These are phyloP conservation scores for Griposia aprilina DNA, from an alignment of 2,888 invertebrate genomes.

Conservation along the genomic window DNA sequence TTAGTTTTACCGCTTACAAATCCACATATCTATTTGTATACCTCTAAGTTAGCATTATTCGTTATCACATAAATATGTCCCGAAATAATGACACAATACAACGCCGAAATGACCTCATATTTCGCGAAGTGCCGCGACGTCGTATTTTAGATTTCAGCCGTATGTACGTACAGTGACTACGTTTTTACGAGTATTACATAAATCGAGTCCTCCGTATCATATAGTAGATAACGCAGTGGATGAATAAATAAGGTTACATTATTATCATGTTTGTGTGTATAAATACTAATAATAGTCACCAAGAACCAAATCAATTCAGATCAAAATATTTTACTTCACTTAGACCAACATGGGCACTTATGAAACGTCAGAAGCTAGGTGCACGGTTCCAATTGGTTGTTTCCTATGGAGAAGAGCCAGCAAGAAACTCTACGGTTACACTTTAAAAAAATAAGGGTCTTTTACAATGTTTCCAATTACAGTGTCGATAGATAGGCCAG, in stretches of 20 bases:
- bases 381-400: no score
- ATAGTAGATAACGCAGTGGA: conserved; percentile 3
- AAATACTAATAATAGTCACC: not conserved
- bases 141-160: conserved; percentile 52
- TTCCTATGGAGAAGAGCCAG: no score
- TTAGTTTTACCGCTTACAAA: not conserved
- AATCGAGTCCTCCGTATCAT: conserved; percentile 23
- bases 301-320: no score
- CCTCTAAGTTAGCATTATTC: not conserved
- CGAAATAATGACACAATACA: conserved; percentile 41
- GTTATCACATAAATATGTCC: conserved; percentile 17
- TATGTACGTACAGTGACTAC: conserved; percentile 28
- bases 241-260: not conserved
- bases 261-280: not conserved
- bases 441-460: no score
- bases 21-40: not conserved
- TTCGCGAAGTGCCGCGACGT: conserved; percentile 41
- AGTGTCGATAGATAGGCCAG: no score
- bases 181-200: conserved; percentile 29
- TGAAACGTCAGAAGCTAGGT: no score
- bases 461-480: no score
- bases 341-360: no score
- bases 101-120: conserved; percentile 52
- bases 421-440: no score
- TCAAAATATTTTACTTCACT: no score